A percentile compares a stretch with the other conserved stretches of the same genome.
These are phyloP conservation scores for Drosophila putrida DNA, from an alignment of 2,888 invertebrate genomes.

Conservation along the genomic window DNA sequence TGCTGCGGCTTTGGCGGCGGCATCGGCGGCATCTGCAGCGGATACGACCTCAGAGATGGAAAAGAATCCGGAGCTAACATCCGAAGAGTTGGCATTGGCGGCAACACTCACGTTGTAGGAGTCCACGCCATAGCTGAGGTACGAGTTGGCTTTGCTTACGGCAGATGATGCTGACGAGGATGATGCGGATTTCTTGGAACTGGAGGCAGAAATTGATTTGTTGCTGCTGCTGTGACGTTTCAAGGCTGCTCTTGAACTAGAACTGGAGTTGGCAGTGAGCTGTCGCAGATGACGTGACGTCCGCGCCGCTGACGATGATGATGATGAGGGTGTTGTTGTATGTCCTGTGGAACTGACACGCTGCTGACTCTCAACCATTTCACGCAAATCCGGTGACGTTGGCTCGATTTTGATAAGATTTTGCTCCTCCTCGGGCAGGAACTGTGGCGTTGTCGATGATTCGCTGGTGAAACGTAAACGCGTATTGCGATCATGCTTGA, in stretches of 20 bases:
- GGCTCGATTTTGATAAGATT: slow-evolving; percentile 82
- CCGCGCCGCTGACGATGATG: slow-evolving; percentile 59
- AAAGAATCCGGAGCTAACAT: slow-evolving; percentile 68
- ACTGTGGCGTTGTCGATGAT: slow-evolving; percentile 80
- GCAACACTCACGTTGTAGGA: slow-evolving; percentile 63
- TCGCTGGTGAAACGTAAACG: slow-evolving; percentile 83
- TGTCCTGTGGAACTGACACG: slow-evolving; percentile 36
- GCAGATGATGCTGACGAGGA: slow-evolving; percentile 10
- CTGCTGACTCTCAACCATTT: slow-evolving; percentile 77
- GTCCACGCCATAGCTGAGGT: slow-evolving; percentile 71
- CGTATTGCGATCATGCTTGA: slow-evolving; percentile 80
- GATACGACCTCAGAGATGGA: slow-evolving; percentile 77
- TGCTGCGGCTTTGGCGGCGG: slow-evolving; percentile 65
- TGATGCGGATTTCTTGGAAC: slow-evolving; percentile 48
- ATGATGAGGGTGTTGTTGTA: slow-evolving; percentile 37
- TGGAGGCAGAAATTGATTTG: slow-evolving; percentile 29
- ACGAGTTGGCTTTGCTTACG: slow-evolving; percentile 52
- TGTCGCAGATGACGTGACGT: slow-evolving; percentile 68
- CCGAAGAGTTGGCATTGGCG: slow-evolving; percentile 57
- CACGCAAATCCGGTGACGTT: slow-evolving; percentile 81
- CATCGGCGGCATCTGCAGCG: slow-evolving; percentile 70
- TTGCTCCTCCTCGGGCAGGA: slow-evolving; percentile 77
- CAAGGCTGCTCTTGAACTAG: slow-evolving; percentile 19
- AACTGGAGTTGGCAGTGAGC: slow-evolving; percentile 56
- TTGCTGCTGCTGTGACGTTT: slow-evolving; percentile 29